Percentiles rank a stretch among this genome's conserved stretches.
phyloP scores from a whole-genome alignment of 2,113 vertebrate species.

The Taxidea taxus region DNA sequence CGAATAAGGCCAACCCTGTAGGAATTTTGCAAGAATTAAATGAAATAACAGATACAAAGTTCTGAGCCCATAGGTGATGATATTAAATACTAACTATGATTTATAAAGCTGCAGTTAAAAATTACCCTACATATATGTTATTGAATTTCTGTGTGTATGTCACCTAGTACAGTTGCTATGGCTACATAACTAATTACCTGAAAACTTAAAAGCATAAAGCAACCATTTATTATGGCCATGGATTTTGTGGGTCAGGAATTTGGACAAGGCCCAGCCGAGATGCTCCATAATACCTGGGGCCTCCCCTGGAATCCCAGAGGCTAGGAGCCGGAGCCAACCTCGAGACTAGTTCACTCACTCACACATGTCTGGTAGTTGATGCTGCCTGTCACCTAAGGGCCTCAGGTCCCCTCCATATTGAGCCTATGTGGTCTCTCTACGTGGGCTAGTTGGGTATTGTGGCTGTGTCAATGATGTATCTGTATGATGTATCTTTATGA shows the following conservation, averaged over 20 bases:
- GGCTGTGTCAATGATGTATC: not conserved
- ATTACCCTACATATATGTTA: not conserved
- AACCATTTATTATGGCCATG: not conserved
- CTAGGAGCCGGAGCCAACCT: not conserved
- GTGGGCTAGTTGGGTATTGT: not conserved
- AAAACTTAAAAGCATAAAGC: not conserved
- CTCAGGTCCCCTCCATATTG: not conserved
- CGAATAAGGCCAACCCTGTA: not conserved
- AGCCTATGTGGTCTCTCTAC: not conserved
- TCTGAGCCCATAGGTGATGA: not conserved
- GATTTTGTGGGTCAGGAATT: not conserved
- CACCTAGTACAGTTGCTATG: slow-evolving; percentile 15
- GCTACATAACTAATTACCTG: not conserved
- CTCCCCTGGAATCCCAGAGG: not conserved
- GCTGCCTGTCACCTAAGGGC: not conserved
- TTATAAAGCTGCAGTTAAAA: not conserved
- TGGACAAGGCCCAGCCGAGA: not conserved
- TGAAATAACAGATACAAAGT: not conserved
- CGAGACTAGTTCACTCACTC: not conserved
- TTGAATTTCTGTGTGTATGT: not conserved
- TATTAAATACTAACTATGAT: not conserved
- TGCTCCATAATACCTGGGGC: not conserved
- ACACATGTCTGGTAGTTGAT: not conserved
- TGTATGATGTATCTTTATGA: not conserved
- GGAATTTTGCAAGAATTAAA: not conserved